phyloP scores from a whole-genome alignment of 2,888 invertebrate species.

The Andrena flavipes region DNA sequence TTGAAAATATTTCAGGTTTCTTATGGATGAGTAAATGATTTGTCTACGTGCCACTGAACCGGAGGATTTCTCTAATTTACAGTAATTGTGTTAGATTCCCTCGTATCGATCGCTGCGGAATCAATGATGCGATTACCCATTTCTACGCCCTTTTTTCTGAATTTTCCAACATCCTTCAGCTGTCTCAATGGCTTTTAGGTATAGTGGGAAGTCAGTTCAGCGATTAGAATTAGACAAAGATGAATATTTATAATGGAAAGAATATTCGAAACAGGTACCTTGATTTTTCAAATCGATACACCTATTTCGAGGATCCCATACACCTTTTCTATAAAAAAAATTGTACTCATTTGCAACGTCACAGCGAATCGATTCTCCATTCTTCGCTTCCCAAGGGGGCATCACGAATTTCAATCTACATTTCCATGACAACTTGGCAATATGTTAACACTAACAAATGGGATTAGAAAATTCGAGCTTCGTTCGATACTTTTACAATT shows the following conservation, averaged over 20 bases:
- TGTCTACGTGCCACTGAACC: background rate
- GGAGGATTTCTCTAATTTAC: slow-evolving; percentile 10
- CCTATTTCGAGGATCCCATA: too few relatives aligned
- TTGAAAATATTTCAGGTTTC: background rate
- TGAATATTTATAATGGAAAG: too few relatives aligned
- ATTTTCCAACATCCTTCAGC: background rate
- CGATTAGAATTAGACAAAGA: too few relatives aligned
- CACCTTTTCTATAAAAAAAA: too few relatives aligned
- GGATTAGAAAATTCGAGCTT: background rate
- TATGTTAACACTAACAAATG: background rate
- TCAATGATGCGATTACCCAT: slow-evolving; percentile 28
- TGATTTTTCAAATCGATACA: too few relatives aligned
- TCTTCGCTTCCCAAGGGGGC: background rate
- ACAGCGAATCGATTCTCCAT: too few relatives aligned
- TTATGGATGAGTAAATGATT: background rate
- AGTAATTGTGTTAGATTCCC: slow-evolving; percentile 22
- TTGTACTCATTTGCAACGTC: too few relatives aligned
- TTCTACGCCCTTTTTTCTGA: background rate
- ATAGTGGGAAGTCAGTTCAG: too few relatives aligned
- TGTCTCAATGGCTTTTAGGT: background rate
- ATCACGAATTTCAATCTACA: background rate
- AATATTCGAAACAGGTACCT: too few relatives aligned
- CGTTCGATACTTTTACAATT: background rate
- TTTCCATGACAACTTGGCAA: background rate
- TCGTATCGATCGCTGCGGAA: slow-evolving; percentile 14